Conservation (phyloP, 2,113 vertebrate species). For the Platycercus adscitus region DNA sequence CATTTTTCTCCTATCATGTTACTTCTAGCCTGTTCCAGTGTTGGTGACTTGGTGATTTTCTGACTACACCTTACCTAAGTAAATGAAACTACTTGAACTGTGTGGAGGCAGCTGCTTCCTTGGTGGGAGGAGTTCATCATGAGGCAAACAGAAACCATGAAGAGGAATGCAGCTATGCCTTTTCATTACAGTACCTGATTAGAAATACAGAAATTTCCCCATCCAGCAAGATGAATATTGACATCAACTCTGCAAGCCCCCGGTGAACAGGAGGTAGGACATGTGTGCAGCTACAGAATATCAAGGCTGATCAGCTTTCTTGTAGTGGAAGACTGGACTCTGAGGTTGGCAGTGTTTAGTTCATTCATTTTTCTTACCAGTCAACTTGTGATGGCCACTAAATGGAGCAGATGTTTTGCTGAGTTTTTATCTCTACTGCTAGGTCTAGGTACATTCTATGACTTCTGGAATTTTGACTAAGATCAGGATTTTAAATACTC, state of each 20-base stretch:
- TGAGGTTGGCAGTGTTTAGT: not conserved
- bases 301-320: not conserved
- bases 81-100: not conserved
- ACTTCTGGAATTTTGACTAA: not conserved
- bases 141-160: not conserved
- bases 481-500: not conserved
- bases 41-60: not conserved
- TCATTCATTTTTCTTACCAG: not conserved
- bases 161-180: not conserved
- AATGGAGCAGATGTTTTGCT: not conserved
- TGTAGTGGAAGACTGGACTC: accelerated
- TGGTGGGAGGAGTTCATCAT: not conserved
- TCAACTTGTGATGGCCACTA: not conserved
- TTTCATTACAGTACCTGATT: not conserved
- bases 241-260: not conserved
- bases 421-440: not conserved
- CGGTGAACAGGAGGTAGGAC: not conserved
- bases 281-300: not conserved
- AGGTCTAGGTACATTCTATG: not conserved
- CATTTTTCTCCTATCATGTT: not conserved
- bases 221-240: not conserved
- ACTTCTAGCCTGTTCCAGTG: not conserved
- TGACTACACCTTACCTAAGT: not conserved
- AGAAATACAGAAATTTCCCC: not conserved
- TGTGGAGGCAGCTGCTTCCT: not conserved